A percentile compares a stretch with the other conserved stretches of the same genome.
phyloP scores from a whole-genome alignment of 2,888 invertebrate species.

The Polylopha cassiicola region DNA sequence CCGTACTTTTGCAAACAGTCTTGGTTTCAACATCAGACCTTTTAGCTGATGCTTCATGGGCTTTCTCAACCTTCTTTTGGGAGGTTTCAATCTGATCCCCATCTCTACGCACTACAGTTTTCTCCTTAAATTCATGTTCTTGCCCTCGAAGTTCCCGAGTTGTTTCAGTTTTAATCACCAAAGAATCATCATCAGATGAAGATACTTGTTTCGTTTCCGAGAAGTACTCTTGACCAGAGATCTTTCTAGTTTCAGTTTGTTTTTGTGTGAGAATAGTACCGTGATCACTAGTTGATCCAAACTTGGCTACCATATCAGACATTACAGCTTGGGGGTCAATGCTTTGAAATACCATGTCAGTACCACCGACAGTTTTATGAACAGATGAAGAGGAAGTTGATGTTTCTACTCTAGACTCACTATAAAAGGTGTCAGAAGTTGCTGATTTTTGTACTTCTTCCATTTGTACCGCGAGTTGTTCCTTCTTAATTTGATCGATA shows the following conservation, averaged over 20 bases:
- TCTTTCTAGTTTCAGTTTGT: conserved; percentile 69
- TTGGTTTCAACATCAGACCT: conserved; percentile 68
- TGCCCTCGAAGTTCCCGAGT: conserved; percentile 67
- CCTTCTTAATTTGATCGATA: conserved; percentile 63
- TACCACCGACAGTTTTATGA: conserved; percentile 56
- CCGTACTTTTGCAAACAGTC: conserved; percentile 61
- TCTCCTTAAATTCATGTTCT: conserved; percentile 71
- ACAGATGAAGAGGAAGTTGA: conserved; percentile 66
- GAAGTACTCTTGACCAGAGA: conserved; percentile 70
- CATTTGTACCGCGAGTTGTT: conserved; percentile 62
- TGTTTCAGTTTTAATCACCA: conserved; percentile 67
- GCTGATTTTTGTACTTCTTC: conserved; percentile 61
- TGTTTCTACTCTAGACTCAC: conserved; percentile 62
- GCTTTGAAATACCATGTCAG: conserved; percentile 58
- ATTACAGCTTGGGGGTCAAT: conserved; percentile 62
- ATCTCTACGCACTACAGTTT: conserved; percentile 61
- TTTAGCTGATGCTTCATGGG: conserved; percentile 70
- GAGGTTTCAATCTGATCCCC: conserved; percentile 72
- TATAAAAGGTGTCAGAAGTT: conserved; percentile 59
- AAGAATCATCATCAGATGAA: conserved; percentile 69
- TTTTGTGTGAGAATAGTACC: conserved; percentile 70
- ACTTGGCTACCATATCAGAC: conserved; percentile 65
- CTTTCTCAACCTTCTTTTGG: conserved; percentile 71
- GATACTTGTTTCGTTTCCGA: conserved; percentile 69
- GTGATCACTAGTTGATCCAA: conserved; percentile 52